phyloP scores from a whole-genome alignment of 2,113 vertebrate genomes.

The Poeciliopsis turrubarensis region DNA sequence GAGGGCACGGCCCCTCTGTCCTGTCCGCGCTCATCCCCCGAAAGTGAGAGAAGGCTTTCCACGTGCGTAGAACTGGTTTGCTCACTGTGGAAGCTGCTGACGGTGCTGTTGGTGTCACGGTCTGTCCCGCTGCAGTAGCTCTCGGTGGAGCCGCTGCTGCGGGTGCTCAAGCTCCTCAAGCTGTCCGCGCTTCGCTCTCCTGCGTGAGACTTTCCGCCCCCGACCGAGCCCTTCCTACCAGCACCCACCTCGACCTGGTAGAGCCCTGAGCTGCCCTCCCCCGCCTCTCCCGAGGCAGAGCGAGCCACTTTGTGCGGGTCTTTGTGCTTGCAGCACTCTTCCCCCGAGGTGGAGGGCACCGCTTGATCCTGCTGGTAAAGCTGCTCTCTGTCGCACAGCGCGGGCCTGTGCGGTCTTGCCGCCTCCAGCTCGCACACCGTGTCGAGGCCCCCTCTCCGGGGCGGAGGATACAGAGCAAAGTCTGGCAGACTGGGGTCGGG shows the following conservation, averaged over 20 bases:
- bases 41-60: conserved; percentile 91
- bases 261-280: conserved; percentile 75
- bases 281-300: conserved; percentile 76
- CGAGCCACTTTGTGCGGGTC: conserved; percentile 79
- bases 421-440: conserved; percentile 94
- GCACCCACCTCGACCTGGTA: conserved; percentile 70
- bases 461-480: conserved; percentile 91
- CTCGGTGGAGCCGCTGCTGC: conserved; percentile 95
- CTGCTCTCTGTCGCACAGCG: conserved; percentile 80
- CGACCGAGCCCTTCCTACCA: conserved; percentile 65
- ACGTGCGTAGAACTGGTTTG: conserved; percentile 96
- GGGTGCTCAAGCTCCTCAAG: conserved; percentile 92
- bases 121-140: conserved; percentile 97
- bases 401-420: conserved; percentile 84
- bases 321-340: conserved; percentile 68
- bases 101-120: conserved; percentile 94
- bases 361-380: conserved; percentile 82
- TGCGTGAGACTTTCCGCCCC: conserved; percentile 81
- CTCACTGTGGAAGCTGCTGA: conserved; percentile 96
- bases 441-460: conserved; percentile 88
- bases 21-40: conserved; percentile 79
- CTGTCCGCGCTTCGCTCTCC: conserved; percentile 93
- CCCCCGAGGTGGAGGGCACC: conserved; percentile 75
- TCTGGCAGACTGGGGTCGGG: conserved; percentile 92
- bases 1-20: conserved; percentile 75